Percentiles rank a stretch among this genome's conserved stretches.
These are phyloP conservation scores for Pelvicachromis taeniatus DNA, from an alignment of 2,113 vertebrate species.

Conservation along the genomic window DNA sequence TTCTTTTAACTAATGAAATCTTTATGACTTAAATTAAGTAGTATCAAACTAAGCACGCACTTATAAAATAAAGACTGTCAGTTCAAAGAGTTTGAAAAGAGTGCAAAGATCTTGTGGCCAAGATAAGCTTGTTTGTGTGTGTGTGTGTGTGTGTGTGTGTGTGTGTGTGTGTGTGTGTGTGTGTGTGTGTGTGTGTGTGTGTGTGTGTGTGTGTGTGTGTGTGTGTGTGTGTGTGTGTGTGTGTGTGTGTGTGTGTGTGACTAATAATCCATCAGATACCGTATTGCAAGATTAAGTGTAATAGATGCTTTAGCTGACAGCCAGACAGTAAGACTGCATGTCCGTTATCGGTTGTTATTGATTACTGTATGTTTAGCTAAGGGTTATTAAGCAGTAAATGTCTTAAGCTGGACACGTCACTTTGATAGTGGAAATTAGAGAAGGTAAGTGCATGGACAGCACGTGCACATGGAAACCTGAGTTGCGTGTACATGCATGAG, in stretches of 20 bases:
- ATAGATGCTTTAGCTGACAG: not conserved
- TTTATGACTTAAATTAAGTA: not conserved
- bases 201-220: not conserved
- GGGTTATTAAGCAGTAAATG: slow-evolving; percentile 25
- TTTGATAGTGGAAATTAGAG: not conserved
- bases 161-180: not conserved
- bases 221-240: not conserved
- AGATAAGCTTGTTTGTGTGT: not conserved
- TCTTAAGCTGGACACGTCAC: not conserved
- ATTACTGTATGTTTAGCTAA: not conserved
- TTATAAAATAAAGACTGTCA: not conserved
- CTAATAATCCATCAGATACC: not conserved
- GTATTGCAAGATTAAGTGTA: not conserved
- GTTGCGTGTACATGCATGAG: not conserved
- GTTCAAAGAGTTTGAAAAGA: not conserved
- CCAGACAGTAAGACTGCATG: not conserved
- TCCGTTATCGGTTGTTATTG: slow-evolving; percentile 24
- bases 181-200: not conserved
- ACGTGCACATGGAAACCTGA: not conserved
- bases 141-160: not conserved
- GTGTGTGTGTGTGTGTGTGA: not conserved
- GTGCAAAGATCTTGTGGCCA: not conserved
- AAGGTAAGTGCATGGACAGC: not conserved
- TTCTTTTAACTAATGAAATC: not conserved
- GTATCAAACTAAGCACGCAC: not conserved